A percentile compares a stretch with the other conserved stretches of the same genome.
Conservation (phyloP, 1,140 invertebrate species). For the Anadara kagoshimensis region DNA sequence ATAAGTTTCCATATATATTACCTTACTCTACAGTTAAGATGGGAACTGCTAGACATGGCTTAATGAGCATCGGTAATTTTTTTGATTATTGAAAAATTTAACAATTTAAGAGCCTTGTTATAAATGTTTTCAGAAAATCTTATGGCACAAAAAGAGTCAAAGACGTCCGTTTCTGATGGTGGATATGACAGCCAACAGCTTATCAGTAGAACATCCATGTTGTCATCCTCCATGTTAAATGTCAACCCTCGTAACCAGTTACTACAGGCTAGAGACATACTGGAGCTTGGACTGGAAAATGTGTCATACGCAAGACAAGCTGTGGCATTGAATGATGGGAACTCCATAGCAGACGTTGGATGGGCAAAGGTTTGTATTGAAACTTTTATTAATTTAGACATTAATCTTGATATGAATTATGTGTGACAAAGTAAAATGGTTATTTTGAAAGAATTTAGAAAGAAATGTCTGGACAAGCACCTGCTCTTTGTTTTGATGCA, state of each 20-base stretch:
- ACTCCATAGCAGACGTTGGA: constrained; percentile 67
- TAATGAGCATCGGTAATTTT: too few species aligned
- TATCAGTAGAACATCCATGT: constrained; percentile 52
- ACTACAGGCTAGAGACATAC: constrained; percentile 63
- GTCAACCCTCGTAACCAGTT: constrained; percentile 53
- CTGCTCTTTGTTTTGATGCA: too few species aligned
- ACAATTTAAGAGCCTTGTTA: too few species aligned
- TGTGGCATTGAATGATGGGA: constrained; percentile 67
- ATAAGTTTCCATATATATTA: too few species aligned
- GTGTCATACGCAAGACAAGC: constrained; percentile 65
- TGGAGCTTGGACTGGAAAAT: constrained; percentile 67
- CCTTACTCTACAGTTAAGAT: too few species aligned
- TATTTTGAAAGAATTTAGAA: too few species aligned
- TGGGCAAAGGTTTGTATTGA: constrained; percentile 66
- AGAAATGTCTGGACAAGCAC: too few species aligned
- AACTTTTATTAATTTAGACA: too few species aligned
- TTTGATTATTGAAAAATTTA: too few species aligned
- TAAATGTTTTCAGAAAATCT: constrained; percentile 35
- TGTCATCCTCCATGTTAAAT: constrained; percentile 51
- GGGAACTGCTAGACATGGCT: too few species aligned
- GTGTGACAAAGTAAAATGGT: too few species aligned
- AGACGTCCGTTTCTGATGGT: constrained; percentile 55
- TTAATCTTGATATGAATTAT: too few species aligned
- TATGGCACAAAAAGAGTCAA: constrained; percentile 53
- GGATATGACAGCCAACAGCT: constrained; percentile 42